These are phyloP conservation scores for Trisateles emortualis DNA, from an alignment of 2,888 invertebrate species.

Conservation along the genomic window DNA sequence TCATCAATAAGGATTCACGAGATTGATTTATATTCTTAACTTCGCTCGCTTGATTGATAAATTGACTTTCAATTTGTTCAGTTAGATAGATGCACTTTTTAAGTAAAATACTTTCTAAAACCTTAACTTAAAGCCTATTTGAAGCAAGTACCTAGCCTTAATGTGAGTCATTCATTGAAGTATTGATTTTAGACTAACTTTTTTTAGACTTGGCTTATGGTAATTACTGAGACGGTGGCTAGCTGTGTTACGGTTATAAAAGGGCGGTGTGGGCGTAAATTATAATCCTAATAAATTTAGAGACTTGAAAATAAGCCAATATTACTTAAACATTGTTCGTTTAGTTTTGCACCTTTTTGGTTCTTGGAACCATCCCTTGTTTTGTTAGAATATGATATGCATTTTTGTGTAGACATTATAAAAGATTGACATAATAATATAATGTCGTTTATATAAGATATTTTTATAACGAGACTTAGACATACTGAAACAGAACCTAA, in stretches of 20 bases:
- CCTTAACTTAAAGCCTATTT: neutral
- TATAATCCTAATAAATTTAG: too few species aligned
- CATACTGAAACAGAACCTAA: too few species aligned
- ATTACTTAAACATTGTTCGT: too few species aligned
- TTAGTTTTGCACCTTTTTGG: too few species aligned
- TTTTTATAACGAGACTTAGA: too few species aligned
- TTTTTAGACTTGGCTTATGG: neutral
- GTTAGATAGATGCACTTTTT: neutral
- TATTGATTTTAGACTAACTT: neutral
- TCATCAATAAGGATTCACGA: constrained; percentile 70
- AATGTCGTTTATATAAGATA: too few species aligned
- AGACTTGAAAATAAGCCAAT: too few species aligned
- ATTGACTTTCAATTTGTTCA: constrained; percentile 13
- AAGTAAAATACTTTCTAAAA: neutral
- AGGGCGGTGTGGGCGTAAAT: too few species aligned
- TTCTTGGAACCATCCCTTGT: too few species aligned
- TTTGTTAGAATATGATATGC: too few species aligned
- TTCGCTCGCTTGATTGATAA: constrained; percentile 20
- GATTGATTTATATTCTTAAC: constrained; percentile 63
- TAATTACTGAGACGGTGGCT: neutral
- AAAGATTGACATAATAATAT: too few species aligned
- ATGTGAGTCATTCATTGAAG: neutral
- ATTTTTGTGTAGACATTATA: too few species aligned
- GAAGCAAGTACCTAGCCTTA: neutral
- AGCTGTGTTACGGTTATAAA: neutral